Conservation (phyloP, 1,140 invertebrate genomes). For the Microplitis mediator region DNA sequence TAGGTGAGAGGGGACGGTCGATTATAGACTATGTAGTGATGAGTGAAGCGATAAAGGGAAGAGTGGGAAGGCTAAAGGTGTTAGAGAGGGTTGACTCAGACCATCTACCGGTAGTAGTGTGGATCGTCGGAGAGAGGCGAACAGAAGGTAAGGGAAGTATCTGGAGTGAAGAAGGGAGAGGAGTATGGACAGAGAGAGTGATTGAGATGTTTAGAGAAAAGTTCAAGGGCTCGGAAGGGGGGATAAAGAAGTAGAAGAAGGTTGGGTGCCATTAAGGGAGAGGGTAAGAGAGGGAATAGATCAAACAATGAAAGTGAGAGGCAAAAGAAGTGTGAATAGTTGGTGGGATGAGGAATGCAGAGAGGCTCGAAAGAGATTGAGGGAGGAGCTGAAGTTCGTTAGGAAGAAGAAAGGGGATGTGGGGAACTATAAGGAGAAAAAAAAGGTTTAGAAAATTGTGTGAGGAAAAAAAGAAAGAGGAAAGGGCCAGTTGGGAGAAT, state of each 20-base stretch:
- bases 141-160: too few relatives aligned
- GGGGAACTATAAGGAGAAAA: background rate
- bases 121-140: background rate
- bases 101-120: background rate
- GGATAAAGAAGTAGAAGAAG: too few relatives aligned
- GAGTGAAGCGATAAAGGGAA: too few relatives aligned
- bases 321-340: background rate
- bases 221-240: too few relatives aligned
- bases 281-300: too few relatives aligned
- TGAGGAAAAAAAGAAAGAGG: background rate
- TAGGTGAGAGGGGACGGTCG: too few relatives aligned
- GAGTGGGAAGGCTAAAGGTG: too few relatives aligned
- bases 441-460: background rate
- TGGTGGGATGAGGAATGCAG: constrained; percentile 19
- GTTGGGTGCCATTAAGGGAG: background rate
- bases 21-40: too few relatives aligned
- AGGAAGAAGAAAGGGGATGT: background rate
- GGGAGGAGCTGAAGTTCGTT: background rate
- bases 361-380: background rate
- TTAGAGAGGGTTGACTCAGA: background rate
- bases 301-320: background rate
- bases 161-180: too few relatives aligned
- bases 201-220: too few relatives aligned
- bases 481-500: background rate
- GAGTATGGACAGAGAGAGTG: too few relatives aligned